Base-by-base conservation (phyloP, 1,140 invertebrate genomes). In the Drosophila navojoa region DNA sequence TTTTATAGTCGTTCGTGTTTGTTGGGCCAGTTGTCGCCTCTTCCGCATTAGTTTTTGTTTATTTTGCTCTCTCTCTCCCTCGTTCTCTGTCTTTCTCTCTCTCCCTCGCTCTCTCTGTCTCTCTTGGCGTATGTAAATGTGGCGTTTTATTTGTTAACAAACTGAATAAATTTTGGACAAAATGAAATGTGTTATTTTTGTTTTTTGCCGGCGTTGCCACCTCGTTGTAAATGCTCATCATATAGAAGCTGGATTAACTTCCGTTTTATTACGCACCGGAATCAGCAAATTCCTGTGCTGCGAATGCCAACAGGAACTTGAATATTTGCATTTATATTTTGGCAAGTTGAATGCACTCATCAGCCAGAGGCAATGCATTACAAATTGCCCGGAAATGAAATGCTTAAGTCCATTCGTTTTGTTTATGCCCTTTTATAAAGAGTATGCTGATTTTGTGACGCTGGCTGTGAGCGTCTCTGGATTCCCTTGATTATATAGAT, bases 81-180 rank as follows among this genome's bases (percentile, higher is more conserved):
- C 55, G 25, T 4, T 19, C 0, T 15, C 40, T 45, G 22, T 50
- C 29, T 67, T 19, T 22, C n/a, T 45, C 13, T 11, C 13, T n/a
- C n/a, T 44, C 52, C 16, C 54, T 5, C 55, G 25, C 1, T 19
- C 0, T 25, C 45, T 10, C 16, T 58, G 1, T 0, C 22, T 22
- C 47, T 22, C 22, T 49, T 5, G 19, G 11, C 47, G 38, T 82
- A 84, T 84, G 74, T 63, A 85, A 86, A 85, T 81, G 57, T 70
- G 42, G 4, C 13, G 49, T 78, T 60, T 81, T 80, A 77, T 85
- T 71, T 81, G 77, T 85, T 81, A 69, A 67, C 70, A 81, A 86
- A 86, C 70, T 72, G 75, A 69, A 72, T 86, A 67, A 58, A 77
- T 78, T 86, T 71, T 86, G 71, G 78, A 75, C 81, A 86, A 86